phyloP scores from a whole-genome alignment of 2,113 vertebrate genomes.

The Syngnathoides biaculeatus region DNA sequence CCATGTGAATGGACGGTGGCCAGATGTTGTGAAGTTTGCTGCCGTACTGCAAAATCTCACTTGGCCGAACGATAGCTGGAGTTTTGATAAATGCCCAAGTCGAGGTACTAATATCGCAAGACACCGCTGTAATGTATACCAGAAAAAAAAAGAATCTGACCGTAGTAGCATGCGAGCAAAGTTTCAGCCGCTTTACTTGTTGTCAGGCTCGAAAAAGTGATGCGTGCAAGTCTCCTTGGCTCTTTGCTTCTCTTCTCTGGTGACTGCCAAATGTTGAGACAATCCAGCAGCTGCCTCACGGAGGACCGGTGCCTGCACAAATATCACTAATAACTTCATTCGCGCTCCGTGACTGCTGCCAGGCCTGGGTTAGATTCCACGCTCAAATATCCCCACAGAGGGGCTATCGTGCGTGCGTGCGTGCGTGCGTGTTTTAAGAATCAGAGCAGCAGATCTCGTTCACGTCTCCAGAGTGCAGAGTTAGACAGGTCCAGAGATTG shows the following conservation, averaged over 20 bases:
- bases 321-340: conserved; percentile 71
- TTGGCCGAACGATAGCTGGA: no score
- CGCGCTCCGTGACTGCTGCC: conserved; percentile 54
- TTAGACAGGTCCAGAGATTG: background rate
- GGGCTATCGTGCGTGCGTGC: conserved; percentile 9
- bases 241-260: conserved; percentile 22
- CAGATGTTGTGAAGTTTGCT: no score
- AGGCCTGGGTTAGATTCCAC: conserved; percentile 45
- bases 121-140: no score
- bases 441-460: conserved; percentile 58
- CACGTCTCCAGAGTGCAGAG: conserved; percentile 1
- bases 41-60: no score
- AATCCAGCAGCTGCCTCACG: conserved; percentile 49
- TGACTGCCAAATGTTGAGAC: conserved; percentile 32
- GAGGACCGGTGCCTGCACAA: conserved; percentile 55
- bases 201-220: conserved; percentile 13
- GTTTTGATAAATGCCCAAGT: no score
- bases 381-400: conserved; percentile 17
- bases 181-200: background rate
- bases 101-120: no score
- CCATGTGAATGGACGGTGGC: no score
- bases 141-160: no score
- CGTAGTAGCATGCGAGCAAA: background rate
- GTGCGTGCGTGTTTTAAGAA: conserved; percentile 35
- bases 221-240: conserved; percentile 15